Evolutionary conservation across 2,797 vertebrate species (phyloP), one percentile per base, ranked within the genome.

Genomic region (Crax fasciolata): DNA sequence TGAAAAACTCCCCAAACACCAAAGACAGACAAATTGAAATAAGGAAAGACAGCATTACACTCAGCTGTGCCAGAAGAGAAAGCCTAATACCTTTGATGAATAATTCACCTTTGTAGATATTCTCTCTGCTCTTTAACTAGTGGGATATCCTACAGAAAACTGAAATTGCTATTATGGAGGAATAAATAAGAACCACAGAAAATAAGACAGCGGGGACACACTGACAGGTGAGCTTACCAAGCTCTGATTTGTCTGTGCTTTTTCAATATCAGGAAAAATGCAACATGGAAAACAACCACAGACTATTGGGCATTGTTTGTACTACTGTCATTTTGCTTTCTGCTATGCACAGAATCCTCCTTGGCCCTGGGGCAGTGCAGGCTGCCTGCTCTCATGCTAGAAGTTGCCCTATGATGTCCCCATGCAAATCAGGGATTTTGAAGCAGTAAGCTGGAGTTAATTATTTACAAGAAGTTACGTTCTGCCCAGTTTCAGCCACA

Each of bases 401-500:
- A 73, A 54, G 44, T 7, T 55, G 43, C 52, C 52, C 25, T 20
- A 8, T 25, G 24, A 80, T 59, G 19, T 23, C 30, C 11, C 23
- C 38, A 87, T 87, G 92, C 92, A 93, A 84, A 90, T 90, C 5
- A 35, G 51, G 68, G 74, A 27, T 13, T 70, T 39, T 61, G 14
- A 84, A 75, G 65, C 82, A 63, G 54, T 58, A 78, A 94, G 44
- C 0, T 6, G 19, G 51, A 86, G 77, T 84, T 91, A 92, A 76
- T 82, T 78, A 89, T 86, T 89, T 94, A 90, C 52, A 15, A 88
- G 84, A 82, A 80, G 28, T 84, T 67, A 41, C 2, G 9, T 66
- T 70, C 57, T 62, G 54, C 58, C 59, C 70, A 57, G 59, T 92
- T 84, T 84, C 90, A 87, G 83, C 80, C 71, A 62, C 35, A 84